Conservation (phyloP, 2,113 vertebrate genomes). For the Poeciliopsis turrubarensis region DNA sequence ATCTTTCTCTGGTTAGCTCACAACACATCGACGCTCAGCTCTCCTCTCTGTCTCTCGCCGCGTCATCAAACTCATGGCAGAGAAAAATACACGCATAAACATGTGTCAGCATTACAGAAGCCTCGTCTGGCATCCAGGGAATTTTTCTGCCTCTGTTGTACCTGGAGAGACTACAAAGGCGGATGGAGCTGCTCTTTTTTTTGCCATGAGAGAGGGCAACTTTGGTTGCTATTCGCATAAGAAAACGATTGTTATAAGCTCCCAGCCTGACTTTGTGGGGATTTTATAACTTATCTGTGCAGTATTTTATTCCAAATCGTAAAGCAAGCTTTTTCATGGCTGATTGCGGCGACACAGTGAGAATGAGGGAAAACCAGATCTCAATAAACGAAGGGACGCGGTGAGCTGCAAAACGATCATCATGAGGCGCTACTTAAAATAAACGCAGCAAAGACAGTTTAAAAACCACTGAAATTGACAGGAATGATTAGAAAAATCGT, state of each 20-base stretch:
- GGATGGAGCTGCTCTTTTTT: slow-evolving; percentile 13
- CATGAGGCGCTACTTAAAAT: background rate
- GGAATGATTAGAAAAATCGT: background rate
- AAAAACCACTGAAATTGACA: background rate
- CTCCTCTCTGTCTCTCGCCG: slow-evolving; percentile 10
- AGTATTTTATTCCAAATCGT: slow-evolving; percentile 24
- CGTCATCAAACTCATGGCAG: background rate
- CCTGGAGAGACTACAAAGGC: slow-evolving; percentile 60
- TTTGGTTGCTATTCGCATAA: slow-evolving; percentile 25
- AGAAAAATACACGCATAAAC: slow-evolving; percentile 20
- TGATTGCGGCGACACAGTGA: slow-evolving; percentile 5
- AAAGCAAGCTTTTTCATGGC: slow-evolving; percentile 23
- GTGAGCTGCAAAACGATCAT: background rate
- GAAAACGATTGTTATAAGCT: slow-evolving; percentile 38
- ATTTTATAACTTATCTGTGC: slow-evolving; percentile 14
- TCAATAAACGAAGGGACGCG: background rate
- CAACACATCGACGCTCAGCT: background rate
- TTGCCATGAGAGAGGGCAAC: slow-evolving; percentile 36
- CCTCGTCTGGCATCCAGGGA: slow-evolving; percentile 37
- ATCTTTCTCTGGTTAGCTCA: slow-evolving; percentile 50
- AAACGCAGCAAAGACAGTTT: background rate
- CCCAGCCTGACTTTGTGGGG: slow-evolving; percentile 13
- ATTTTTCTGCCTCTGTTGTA: slow-evolving; percentile 29
- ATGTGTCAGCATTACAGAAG: slow-evolving; percentile 50
- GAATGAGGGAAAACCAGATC: background rate